Percentiles rank a stretch among this genome's conserved stretches.
These are phyloP conservation scores for Drosophila pruinosa DNA, from an alignment of 1,140 invertebrate genomes.

Conservation along the genomic window DNA sequence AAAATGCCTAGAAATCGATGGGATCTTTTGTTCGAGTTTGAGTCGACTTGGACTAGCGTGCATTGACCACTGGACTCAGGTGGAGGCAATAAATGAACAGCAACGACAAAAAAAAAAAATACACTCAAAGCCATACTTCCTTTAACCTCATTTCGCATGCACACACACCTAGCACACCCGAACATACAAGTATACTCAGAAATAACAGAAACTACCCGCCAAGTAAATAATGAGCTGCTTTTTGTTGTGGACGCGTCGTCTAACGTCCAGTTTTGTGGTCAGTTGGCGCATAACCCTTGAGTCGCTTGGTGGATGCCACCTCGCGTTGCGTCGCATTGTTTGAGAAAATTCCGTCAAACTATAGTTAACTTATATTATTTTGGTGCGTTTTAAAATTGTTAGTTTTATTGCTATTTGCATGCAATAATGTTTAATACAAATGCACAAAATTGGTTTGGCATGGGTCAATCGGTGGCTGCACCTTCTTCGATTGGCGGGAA, in stretches of 20 bases:
- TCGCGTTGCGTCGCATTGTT: slow-evolving; percentile 24
- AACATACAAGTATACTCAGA: neutral
- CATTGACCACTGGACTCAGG: slow-evolving; percentile 60
- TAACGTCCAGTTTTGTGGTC: slow-evolving; percentile 62
- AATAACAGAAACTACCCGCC: slow-evolving; percentile 62
- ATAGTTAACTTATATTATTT: neutral
- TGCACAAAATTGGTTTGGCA: slow-evolving; percentile 76
- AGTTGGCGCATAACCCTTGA: slow-evolving; percentile 74
- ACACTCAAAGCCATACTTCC: slow-evolving; percentile 60
- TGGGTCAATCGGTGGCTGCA: slow-evolving; percentile 50
- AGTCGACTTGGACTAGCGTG: slow-evolving; percentile 55
- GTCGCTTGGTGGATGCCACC: slow-evolving; percentile 44
- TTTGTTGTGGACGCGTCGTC: slow-evolving; percentile 65
- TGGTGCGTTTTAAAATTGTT: slow-evolving; percentile 47
- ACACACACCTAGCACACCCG: slow-evolving; percentile 35
- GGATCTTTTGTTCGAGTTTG: slow-evolving; percentile 47
- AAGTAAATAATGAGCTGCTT: slow-evolving; percentile 28
- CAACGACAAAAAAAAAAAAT: slow-evolving; percentile 8
- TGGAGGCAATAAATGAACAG: slow-evolving; percentile 32
- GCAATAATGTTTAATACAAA: slow-evolving; percentile 65
- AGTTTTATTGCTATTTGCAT: slow-evolving; percentile 31
- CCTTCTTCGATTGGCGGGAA: slow-evolving; percentile 10
- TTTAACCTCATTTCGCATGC: slow-evolving; percentile 81
- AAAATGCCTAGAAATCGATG: slow-evolving; percentile 63
- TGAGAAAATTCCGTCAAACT: slow-evolving; percentile 45